Percentiles rank a stretch among this genome's conserved stretches.
Conservation (phyloP, 1,140 invertebrate genomes). For the Drosophila nannoptera region DNA sequence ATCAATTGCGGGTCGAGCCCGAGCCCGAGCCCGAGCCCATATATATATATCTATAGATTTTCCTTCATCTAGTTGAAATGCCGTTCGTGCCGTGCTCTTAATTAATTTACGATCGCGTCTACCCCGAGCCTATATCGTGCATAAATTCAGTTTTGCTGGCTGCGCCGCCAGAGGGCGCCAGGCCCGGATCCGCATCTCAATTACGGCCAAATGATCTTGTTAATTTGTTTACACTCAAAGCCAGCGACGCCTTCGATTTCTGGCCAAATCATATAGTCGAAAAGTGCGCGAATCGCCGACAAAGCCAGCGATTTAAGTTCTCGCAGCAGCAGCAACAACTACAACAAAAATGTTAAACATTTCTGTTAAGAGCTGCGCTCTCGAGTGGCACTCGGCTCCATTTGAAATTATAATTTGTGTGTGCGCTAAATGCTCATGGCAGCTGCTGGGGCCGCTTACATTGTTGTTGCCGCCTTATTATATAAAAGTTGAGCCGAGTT, state of each 20-base stretch:
- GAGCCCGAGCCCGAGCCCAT: background rate
- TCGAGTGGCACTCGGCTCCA: conserved; percentile 72
- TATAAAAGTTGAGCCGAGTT: conserved; percentile 21
- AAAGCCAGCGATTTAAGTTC: conserved; percentile 56
- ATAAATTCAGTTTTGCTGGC: conserved; percentile 60
- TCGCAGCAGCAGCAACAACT: conserved; percentile 59
- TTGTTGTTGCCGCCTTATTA: conserved; percentile 45
- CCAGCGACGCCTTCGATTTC: conserved; percentile 58
- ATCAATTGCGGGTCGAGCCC: conserved; percentile 45
- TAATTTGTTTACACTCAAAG: conserved; percentile 73
- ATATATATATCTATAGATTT: no score
- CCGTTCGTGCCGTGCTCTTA: conserved; percentile 39
- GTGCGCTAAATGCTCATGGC: conserved; percentile 63
- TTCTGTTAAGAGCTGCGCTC: conserved; percentile 67
- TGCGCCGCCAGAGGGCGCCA: conserved; percentile 33
- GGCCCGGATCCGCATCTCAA: conserved; percentile 65
- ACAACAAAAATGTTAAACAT: conserved; percentile 67
- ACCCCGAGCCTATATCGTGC: conserved; percentile 12
- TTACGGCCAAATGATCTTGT: conserved; percentile 71
- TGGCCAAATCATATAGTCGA: conserved; percentile 32
- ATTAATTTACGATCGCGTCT: conserved; percentile 64
- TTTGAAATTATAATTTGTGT: conserved; percentile 77
- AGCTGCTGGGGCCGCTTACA: background rate
- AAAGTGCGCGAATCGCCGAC: conserved; percentile 58
- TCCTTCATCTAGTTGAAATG: conserved; percentile 46